Conservation (phyloP, 2,888 invertebrate species). For the Vesta saturnalis region DNA sequence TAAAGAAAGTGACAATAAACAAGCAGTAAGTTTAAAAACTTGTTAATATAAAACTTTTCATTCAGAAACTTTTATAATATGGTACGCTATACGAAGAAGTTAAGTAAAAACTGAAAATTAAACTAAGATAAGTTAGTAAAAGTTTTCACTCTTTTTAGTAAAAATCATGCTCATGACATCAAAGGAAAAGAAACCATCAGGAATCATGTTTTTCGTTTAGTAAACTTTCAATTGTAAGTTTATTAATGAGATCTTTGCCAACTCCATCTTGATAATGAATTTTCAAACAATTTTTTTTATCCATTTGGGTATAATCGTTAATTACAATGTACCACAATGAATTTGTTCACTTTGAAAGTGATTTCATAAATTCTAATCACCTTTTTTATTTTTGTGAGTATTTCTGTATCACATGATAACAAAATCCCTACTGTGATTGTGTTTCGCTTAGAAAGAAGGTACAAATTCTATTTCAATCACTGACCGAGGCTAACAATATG, state of each 20-base stretch:
- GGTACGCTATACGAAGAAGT: not conserved
- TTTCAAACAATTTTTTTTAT: no score
- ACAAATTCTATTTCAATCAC: not conserved
- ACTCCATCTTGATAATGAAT: no score
- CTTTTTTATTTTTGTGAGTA: no score
- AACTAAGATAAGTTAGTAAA: not conserved
- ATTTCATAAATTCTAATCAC: no score
- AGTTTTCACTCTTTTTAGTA: not conserved
- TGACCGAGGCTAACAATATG: not conserved
- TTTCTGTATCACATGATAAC: no score
- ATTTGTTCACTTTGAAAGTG: no score
- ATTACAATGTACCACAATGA: no score
- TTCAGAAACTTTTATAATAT: conserved; percentile 8
- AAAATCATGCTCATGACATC: not conserved
- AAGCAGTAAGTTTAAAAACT: not conserved
- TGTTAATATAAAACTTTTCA: conserved; percentile 7
- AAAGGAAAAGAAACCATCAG: not conserved
- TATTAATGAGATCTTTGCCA: no score
- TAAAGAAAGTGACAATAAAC: conserved; percentile 6
- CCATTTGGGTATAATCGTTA: no score
- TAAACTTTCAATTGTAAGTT: not conserved
- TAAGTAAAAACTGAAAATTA: conserved; percentile 6
- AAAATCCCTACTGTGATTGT: not conserved
- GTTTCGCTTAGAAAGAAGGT: not conserved
- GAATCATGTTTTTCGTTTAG: not conserved